A percentile compares a stretch with the other conserved stretches of the same genome.
These are phyloP conservation scores for Macrophya alboannulata DNA, from an alignment of 2,888 invertebrate genomes.

Conservation along the genomic window DNA sequence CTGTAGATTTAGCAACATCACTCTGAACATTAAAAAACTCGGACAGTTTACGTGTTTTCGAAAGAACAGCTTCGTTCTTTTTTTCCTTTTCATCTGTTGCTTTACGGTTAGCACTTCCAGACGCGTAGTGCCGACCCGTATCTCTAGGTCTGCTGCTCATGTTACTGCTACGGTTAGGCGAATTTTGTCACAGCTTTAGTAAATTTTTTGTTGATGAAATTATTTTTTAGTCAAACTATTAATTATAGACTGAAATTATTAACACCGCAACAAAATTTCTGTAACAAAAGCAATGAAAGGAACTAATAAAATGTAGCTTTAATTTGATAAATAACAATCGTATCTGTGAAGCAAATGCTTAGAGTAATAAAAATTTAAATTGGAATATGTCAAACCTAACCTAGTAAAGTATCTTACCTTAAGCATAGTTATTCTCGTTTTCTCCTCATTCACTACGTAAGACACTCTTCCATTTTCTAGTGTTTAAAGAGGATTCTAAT, in stretches of 20 bases:
- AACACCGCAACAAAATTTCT: neutral
- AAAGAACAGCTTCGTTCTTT: slow-evolving; percentile 52
- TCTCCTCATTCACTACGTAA: neutral
- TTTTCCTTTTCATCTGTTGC: slow-evolving; percentile 50
- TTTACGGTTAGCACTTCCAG: slow-evolving; percentile 54
- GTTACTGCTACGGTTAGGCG: neutral
- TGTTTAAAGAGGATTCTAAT: too few species aligned
- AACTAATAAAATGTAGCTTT: neutral
- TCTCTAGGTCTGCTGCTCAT: slow-evolving; percentile 55
- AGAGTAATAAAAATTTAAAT: neutral
- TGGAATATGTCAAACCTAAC: slow-evolving; percentile 1
- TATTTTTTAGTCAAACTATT: neutral
- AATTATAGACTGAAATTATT: neutral
- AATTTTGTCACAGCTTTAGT: neutral
- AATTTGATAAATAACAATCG: slow-evolving; percentile 12
- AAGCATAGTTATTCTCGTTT: neutral
- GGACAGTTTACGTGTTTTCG: slow-evolving; percentile 51
- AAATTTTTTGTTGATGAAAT: neutral
- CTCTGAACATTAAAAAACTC: slow-evolving; percentile 26
- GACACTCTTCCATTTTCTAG: neutral
- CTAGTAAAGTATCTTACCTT: neutral
- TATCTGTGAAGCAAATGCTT: slow-evolving; percentile 6
- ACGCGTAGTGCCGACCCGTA: slow-evolving; percentile 52
- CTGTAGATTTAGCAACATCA: slow-evolving; percentile 46
- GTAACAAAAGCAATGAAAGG: neutral